phyloP scores from a whole-genome alignment of 2,888 invertebrate genomes.

The Eupelmus urozonus region DNA sequence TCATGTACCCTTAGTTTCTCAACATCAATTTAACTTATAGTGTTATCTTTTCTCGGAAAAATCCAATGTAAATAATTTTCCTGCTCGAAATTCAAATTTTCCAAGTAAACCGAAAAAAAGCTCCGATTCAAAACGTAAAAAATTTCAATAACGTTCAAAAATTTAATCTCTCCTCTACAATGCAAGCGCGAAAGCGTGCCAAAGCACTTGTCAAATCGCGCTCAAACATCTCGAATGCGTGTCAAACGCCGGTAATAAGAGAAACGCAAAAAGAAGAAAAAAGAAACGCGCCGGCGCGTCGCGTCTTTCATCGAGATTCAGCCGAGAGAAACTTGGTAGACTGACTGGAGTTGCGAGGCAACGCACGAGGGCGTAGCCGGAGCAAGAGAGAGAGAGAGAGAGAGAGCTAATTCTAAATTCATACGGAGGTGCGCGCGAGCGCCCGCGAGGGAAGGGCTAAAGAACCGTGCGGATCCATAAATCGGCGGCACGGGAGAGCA shows the following conservation, averaged over 20 bases:
- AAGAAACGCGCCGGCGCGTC: background rate
- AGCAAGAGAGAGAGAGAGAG: background rate
- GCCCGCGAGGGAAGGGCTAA: conserved; percentile 2
- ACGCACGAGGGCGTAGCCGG: background rate
- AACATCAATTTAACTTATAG: background rate
- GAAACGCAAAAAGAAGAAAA: background rate
- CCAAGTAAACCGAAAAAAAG: background rate
- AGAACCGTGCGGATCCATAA: conserved; percentile 44
- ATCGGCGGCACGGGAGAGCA: conserved; percentile 39
- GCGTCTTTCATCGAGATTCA: conserved; percentile 38
- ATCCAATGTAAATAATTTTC: too few species aligned
- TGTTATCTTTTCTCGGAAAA: too few species aligned
- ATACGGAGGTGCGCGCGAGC: conserved; percentile 35
- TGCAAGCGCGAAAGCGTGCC: background rate
- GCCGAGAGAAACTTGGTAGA: conserved; percentile 38
- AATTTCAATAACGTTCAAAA: too few species aligned
- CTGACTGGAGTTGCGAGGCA: conserved; percentile 25
- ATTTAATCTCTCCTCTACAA: too few species aligned
- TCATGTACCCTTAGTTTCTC: background rate
- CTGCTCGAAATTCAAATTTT: background rate
- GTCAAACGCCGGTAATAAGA: conserved; percentile 19
- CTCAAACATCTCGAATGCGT: conserved; percentile 20
- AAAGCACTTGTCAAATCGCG: background rate
- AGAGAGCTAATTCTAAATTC: conserved; percentile 55
- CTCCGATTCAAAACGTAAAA: background rate